Percentiles rank a stretch among this genome's conserved stretches.
phyloP scores from a whole-genome alignment of 2,113 vertebrate genomes.

The Pangasianodon gigas region DNA sequence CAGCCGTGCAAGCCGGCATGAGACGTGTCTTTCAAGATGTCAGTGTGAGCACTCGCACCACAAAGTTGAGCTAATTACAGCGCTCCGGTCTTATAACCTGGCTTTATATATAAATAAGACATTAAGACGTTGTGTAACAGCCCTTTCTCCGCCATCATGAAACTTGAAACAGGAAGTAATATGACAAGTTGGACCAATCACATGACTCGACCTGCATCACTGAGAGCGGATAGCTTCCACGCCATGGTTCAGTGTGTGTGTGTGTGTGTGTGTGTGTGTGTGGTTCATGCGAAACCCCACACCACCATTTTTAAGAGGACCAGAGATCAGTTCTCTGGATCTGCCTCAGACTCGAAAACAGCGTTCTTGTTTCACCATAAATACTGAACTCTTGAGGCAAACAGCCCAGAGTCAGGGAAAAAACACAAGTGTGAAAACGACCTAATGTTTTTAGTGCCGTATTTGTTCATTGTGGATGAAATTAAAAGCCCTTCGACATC shows the following conservation, averaged over 20 bases:
- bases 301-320: background rate
- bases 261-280: no score
- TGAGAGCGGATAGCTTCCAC: no score
- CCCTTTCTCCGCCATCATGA: background rate
- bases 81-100: background rate
- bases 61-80: background rate
- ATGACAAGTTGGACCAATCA: background rate
- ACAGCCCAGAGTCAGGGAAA: background rate
- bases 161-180: background rate
- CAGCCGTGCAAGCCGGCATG: no score
- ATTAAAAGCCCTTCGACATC: background rate
- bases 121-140: background rate
- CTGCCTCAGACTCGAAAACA: background rate
- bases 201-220: background rate
- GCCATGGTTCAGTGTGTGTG: no score
- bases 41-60: no score
- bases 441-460: background rate
- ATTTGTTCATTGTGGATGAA: background rate
- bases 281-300: background rate
- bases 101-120: background rate
- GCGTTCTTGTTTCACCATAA: background rate
- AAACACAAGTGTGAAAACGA: background rate
- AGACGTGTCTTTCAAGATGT: no score
- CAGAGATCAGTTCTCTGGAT: background rate
- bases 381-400: background rate